phyloP scores from a whole-genome alignment of 2,888 invertebrate species.

The Diloba caeruleocephala region DNA sequence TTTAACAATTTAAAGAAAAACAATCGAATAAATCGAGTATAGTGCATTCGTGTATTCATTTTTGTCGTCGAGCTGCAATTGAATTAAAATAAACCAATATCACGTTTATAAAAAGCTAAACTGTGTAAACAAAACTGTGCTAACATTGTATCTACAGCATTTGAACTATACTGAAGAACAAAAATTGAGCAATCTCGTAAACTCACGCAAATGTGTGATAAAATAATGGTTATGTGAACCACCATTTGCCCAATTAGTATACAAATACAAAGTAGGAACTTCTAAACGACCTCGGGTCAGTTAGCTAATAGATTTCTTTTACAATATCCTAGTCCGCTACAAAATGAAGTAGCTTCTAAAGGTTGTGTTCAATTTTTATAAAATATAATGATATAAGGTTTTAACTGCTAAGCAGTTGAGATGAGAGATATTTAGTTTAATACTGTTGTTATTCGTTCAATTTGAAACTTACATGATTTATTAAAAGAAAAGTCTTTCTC shows the following conservation, averaged over 20 bases:
- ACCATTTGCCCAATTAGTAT: conserved; percentile 29
- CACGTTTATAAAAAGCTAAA: too few species aligned
- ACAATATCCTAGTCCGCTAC: conserved; percentile 20
- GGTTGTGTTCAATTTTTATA: conserved; percentile 40
- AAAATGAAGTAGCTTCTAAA: conserved; percentile 18
- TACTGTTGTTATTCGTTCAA: too few species aligned
- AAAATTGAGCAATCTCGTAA: conserved; percentile 27
- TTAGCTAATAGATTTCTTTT: conserved; percentile 44
- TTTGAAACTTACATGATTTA: too few species aligned
- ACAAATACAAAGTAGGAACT: conserved; percentile 7
- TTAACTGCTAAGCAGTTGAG: conserved; percentile 23
- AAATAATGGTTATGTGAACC: too few species aligned
- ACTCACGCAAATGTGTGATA: conserved; percentile 3
- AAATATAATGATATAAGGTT: conserved; percentile 31
- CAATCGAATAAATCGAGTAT: too few species aligned
- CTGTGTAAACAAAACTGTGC: too few species aligned
- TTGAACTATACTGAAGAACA: conserved; percentile 20
- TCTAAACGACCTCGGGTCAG: conserved; percentile 32
- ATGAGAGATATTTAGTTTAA: too few species aligned
- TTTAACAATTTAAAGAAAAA: too few species aligned
- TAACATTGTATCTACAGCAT: conserved; percentile 35
- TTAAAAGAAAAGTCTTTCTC: too few species aligned
- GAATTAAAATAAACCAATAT: too few species aligned
- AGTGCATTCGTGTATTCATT: too few species aligned
- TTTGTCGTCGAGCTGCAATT: too few species aligned